Evolutionary conservation across 2,888 invertebrate species (phyloP).

Genomic region (Diarsia rubi): DNA sequence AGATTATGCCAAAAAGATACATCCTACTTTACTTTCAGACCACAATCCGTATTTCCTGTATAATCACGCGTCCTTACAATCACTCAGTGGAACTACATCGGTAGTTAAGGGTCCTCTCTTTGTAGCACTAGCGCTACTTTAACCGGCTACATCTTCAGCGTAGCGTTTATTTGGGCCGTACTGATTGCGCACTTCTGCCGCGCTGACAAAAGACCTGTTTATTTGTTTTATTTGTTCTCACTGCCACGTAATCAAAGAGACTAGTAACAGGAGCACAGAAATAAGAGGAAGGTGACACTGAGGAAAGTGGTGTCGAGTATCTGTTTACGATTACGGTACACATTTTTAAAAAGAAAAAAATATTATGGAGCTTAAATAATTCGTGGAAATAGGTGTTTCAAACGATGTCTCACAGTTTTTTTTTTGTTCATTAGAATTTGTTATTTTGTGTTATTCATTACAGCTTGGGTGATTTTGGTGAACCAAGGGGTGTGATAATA

Average conservation of each 20-base stretch:
- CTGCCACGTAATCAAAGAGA: conserved; percentile 54
- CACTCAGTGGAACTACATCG: conserved; percentile 7
- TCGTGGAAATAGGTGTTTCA: neutral
- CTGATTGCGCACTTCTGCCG: conserved; percentile 59
- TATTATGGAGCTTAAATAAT: neutral
- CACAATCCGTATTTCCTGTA: conserved; percentile 9
- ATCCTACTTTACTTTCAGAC: neutral
- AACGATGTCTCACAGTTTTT: neutral
- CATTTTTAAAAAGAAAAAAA: neutral
- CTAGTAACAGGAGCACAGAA: conserved; percentile 16
- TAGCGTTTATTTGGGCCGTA: conserved; percentile 52
- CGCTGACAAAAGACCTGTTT: conserved; percentile 60
- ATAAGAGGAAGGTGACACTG: conserved; percentile 8
- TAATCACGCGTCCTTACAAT: conserved; percentile 4
- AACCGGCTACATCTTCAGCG: conserved; percentile 45
- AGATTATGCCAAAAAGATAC: neutral
- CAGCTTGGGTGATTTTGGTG: neutral
- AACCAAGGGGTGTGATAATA: too few species aligned
- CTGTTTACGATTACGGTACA: neutral
- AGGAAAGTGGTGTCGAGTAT: neutral
- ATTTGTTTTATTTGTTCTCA: conserved; percentile 59
- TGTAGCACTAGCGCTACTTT: conserved; percentile 28
- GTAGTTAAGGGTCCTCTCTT: conserved; percentile 36
- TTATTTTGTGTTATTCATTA: neutral
- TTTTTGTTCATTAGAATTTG: neutral